Evolutionary conservation across 2,888 invertebrate species (phyloP).

Genomic region (Urechis unicinctus): DNA sequence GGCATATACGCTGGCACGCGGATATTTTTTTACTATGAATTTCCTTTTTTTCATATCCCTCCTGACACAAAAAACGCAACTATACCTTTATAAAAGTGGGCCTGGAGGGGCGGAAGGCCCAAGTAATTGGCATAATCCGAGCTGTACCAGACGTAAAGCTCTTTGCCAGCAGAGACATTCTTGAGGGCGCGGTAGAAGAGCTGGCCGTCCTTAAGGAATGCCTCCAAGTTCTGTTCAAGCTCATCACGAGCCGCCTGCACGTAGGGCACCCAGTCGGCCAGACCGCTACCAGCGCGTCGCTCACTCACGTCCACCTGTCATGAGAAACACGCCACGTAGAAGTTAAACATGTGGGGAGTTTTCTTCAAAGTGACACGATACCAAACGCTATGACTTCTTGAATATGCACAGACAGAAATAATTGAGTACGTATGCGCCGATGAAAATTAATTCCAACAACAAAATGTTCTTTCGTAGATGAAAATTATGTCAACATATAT

Average conservation of each 20-base stretch:
- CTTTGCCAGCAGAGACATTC: slow-evolving; percentile 38
- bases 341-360: not conserved
- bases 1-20: no score
- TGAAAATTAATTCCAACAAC: no score
- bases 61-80: not conserved
- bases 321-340: not conserved
- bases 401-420: no score
- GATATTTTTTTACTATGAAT: no score
- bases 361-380: not conserved
- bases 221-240: slow-evolving; percentile 49
- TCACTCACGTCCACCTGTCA: slow-evolving; percentile 20
- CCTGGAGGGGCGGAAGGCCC: slow-evolving; percentile 30
- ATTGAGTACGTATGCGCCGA: no score
- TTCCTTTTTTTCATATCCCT: no score
- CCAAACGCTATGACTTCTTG: not conserved
- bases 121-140: slow-evolving; percentile 38
- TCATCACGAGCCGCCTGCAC: slow-evolving; percentile 44
- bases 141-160: slow-evolving; percentile 49
- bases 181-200: slow-evolving; percentile 43
- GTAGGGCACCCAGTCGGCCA: slow-evolving; percentile 45
- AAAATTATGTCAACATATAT: no score
- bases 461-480: no score
- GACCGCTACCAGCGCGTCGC: slow-evolving; percentile 18
- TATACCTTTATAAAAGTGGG: slow-evolving; percentile 15
- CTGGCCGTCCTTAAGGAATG: slow-evolving; percentile 35